Evolutionary conservation across 2,113 vertebrate genomes (phyloP).

Genomic region (Synodontis membranacea): DNA sequence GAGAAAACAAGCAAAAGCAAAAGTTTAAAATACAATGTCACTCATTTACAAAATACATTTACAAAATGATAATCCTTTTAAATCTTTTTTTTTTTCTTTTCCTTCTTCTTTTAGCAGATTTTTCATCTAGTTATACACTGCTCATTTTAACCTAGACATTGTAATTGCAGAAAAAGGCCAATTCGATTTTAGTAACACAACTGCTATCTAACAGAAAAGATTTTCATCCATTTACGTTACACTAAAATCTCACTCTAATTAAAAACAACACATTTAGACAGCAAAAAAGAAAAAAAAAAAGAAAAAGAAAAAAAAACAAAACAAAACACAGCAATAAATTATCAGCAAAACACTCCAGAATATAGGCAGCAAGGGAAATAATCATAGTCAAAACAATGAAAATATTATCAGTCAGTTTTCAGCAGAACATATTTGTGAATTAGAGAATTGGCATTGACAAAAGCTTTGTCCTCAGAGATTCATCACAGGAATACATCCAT

Average conservation of each 20-base stretch:
- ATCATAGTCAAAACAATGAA: slow-evolving; percentile 50
- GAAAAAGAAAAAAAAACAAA: too few relatives aligned
- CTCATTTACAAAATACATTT: slow-evolving; percentile 87
- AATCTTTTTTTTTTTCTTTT: slow-evolving; percentile 71
- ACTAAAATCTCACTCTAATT: slow-evolving; percentile 51
- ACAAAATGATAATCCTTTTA: slow-evolving; percentile 77
- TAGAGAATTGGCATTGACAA: slow-evolving; percentile 50
- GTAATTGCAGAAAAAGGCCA: slow-evolving; percentile 76
- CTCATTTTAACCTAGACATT: slow-evolving; percentile 71
- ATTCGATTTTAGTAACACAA: slow-evolving; percentile 74
- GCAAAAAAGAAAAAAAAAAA: too few relatives aligned
- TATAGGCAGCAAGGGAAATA: slow-evolving; percentile 53
- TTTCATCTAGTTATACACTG: slow-evolving; percentile 98
- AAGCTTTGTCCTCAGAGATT: slow-evolving; percentile 53
- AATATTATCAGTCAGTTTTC: slow-evolving; percentile 53
- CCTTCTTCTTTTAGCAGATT: slow-evolving; percentile 70
- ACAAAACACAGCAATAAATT: slow-evolving; percentile 52
- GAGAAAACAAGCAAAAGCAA: slow-evolving; percentile 89
- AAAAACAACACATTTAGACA: slow-evolving; percentile 53
- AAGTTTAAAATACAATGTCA: slow-evolving; percentile 90
- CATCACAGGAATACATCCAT: slow-evolving; percentile 20
- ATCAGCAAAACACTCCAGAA: slow-evolving; percentile 54
- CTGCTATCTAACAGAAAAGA: slow-evolving; percentile 47
- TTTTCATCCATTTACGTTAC: slow-evolving; percentile 55
- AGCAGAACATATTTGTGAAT: slow-evolving; percentile 41